Base-by-base conservation (phyloP, 2,113 vertebrate genomes). In the Echinops telfairi region DNA sequence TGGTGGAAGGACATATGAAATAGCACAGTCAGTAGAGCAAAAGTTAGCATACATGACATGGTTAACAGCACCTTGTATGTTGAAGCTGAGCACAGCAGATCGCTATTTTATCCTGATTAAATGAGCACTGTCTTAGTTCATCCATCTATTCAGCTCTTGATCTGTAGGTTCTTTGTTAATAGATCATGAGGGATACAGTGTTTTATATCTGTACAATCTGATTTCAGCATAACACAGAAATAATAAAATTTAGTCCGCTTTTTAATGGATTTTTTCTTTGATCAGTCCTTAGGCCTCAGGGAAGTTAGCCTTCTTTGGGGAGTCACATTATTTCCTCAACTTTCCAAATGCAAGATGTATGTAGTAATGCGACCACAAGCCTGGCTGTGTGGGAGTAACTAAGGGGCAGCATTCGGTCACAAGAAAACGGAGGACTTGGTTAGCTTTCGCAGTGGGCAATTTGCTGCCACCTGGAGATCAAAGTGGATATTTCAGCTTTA, bases 401-500 rank as follows among this genome's bases (percentile, higher is more conserved):
- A 47, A 31, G 9, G 64, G 79, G 15, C 79, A 90, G 89, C 47
- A 62, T 84, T 93, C 66, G 7, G 7, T 4, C 70, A 33, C 40
- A 15, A 6, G 86, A 87, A 91, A 82, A 66, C 1, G 3, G 66
- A 86, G 15, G 78, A 87, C 43, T 53, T 53, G 62, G 29, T 86
- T 71, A 71, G 17, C 53, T 25, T 68, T 75, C 76, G 0, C 25
- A 76, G 5, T 70, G 62, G 75, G 33, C 68, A 75, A 33, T 66
- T 88, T 95, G 82, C 57, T 95, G 71, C 83, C 43, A 90, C 57
- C 85, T 89, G 23, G 16, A 79, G 80, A 89, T 77, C 5, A 53
- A 83, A 91, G 19, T 71, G 80, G 58, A 60, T 82, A 87, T 64
- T 91, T 95, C 33, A 83, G 38, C 83, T 85, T 64, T 66, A 68